Evolutionary conservation across 1,140 invertebrate genomes (phyloP), one percentile per base, ranked within the genome.

Genomic region (Polypedilum vanderplanki): DNA sequence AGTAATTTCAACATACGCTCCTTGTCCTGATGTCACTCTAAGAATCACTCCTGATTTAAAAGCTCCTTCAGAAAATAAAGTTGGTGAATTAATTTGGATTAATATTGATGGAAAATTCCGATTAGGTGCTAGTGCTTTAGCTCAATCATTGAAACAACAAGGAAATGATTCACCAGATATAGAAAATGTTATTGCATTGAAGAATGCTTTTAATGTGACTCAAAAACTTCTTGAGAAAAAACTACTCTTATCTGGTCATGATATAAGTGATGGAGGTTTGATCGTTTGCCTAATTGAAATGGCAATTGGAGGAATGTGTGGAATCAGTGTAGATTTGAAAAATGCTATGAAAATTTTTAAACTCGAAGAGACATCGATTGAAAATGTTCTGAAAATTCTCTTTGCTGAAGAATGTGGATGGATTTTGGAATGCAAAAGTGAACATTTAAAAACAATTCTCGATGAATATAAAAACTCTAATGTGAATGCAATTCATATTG

Each of bases 231-330:
- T 98, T 15, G 85, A 87, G 84, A 90, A 91, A 73, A 85, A 85
- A 0, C 88, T 89, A 80, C 80, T 98, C 8, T 81, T 92, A 15
- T 87, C 97, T n/a, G 96, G 96, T 1, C 97, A 99, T 82, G 97
- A 99, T 84, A 86, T 99, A 0, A 98, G 96, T 82, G 97, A 99
- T 85, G 97, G 97, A 57, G 97, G 97, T 24, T 83, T 98, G 4
- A 85, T 98, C 40, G 93, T 92, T 0, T 95, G 93, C 80, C 79
- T 97, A 0, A 79, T 98, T 41, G 97, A 99, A 85, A 98, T 99
- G 97, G 91, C 91, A 40, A 96, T 99, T 81, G 96, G 89, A 77
- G 96, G 97, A 74, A 85, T 97, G 75, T 89, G 90, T 80, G 95
- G 95, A 5, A 79, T 96, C 0, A 80, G 89, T 9, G 80, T 96